These are phyloP conservation scores for Betta splendens DNA, from an alignment of 2,797 vertebrate species.

Conservation along the genomic window DNA sequence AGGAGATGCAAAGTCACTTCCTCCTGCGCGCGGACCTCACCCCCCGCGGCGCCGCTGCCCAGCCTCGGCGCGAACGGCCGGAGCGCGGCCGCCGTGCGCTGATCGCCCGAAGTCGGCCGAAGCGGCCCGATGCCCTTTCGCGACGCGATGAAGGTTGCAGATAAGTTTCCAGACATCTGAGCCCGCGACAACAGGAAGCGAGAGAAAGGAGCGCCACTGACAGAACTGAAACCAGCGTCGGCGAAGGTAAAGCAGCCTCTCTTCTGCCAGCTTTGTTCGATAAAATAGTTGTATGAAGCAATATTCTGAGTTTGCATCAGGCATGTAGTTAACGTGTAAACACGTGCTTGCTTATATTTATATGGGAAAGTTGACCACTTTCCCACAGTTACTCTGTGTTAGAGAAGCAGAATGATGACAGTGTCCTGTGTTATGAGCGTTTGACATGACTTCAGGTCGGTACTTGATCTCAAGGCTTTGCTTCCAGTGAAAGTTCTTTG, in stretches of 20 bases:
- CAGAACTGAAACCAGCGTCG: constrained; percentile 55
- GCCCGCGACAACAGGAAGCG: constrained; percentile 62
- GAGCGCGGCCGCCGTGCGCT: not conserved
- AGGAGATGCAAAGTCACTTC: constrained; percentile 67
- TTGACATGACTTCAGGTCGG: too few relatives aligned
- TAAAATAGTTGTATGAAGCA: not conserved
- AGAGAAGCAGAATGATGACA: too few relatives aligned
- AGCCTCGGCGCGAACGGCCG: not conserved
- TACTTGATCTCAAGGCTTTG: too few relatives aligned
- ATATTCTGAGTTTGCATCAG: not conserved
- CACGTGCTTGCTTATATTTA: not conserved
- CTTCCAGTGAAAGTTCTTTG: too few relatives aligned
- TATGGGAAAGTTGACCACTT: too few relatives aligned
- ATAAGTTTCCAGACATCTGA: constrained; percentile 6
- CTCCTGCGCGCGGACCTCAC: constrained; percentile 19
- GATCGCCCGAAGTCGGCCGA: not conserved
- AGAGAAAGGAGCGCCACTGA: constrained; percentile 22
- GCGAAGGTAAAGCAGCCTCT: constrained; percentile 51
- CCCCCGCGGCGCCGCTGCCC: not conserved
- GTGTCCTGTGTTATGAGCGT: too few relatives aligned
- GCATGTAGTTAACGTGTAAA: not conserved
- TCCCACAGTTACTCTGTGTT: too few relatives aligned
- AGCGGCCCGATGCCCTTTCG: not conserved
- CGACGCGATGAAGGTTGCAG: constrained; percentile 7
- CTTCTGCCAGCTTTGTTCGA: not conserved